A percentile compares a stretch with the other conserved stretches of the same genome.
These are phyloP conservation scores for Solenodon paradoxus DNA, from an alignment of 2,113 vertebrate genomes.

Conservation along the genomic window DNA sequence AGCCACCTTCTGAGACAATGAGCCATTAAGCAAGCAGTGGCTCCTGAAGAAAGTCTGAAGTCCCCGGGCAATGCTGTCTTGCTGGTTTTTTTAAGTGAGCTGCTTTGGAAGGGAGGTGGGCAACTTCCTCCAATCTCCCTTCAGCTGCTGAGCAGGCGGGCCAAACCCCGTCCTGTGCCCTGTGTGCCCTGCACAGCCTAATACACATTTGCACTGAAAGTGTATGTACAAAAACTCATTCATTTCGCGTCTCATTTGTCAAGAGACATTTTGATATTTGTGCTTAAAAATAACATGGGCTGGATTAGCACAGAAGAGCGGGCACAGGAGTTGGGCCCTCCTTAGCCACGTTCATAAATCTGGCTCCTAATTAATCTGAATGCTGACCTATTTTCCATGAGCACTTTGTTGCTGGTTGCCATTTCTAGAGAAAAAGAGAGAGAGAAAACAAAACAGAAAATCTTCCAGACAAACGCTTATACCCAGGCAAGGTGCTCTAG, in stretches of 20 bases:
- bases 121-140: too few relatives aligned
- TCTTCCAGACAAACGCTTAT: background rate
- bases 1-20: too few relatives aligned
- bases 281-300: slow-evolving; percentile 44
- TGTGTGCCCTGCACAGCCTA: background rate
- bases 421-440: background rate
- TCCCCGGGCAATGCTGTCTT: background rate
- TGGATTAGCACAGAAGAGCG: background rate
- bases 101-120: background rate
- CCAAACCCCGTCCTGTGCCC: background rate
- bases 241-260: slow-evolving; percentile 45
- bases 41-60: background rate
- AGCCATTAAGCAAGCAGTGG: rapidly evolving
- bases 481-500: rapidly evolving
- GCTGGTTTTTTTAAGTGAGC: background rate
- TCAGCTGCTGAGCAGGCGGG: background rate
- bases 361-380: slow-evolving; percentile 9
- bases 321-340: background rate
- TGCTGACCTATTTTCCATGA: slow-evolving; percentile 25
- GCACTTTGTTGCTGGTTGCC: slow-evolving; percentile 13
- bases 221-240: slow-evolving; percentile 41
- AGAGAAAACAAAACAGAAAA: background rate
- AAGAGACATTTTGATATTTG: slow-evolving; percentile 54
- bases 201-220: slow-evolving; percentile 22
- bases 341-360: background rate